These are phyloP conservation scores for Momotus momota DNA, from an alignment of 2,797 vertebrate species.

Conservation along the genomic window DNA sequence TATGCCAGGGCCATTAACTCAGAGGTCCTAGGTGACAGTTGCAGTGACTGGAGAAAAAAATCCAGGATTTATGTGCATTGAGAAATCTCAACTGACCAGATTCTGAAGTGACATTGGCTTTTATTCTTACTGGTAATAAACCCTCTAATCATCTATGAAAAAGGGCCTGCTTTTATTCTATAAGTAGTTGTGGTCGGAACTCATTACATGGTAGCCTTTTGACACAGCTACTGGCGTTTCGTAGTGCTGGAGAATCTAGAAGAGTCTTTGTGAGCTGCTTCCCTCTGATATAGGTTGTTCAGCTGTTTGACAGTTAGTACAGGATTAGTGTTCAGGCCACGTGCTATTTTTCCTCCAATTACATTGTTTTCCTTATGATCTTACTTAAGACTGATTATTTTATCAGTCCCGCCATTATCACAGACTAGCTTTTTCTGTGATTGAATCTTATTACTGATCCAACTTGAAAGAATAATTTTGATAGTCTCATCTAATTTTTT, in stretches of 20 bases:
- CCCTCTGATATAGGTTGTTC: background rate
- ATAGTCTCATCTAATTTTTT: background rate
- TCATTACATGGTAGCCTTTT: background rate
- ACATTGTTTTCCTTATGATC: constrained; percentile 1
- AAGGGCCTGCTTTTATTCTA: background rate
- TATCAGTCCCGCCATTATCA: background rate
- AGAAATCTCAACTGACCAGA: background rate
- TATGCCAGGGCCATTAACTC: background rate
- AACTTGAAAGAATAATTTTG: background rate
- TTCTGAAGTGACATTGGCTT: background rate
- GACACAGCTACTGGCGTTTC: background rate
- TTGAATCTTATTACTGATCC: background rate
- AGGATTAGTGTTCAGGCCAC: background rate
- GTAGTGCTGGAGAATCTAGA: background rate
- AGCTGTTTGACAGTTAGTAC: background rate
- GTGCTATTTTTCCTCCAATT: background rate
- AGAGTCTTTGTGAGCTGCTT: background rate
- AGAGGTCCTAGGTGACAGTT: background rate
- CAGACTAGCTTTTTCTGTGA: background rate
- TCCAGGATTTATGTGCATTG: background rate
- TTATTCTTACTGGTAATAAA: background rate
- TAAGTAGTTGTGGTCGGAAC: background rate
- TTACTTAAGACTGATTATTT: background rate
- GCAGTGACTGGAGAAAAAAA: background rate
- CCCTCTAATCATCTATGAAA: background rate